A percentile compares a stretch with the other conserved stretches of the same genome.
Evolutionary conservation across 2,888 invertebrate genomes (phyloP).

Genomic region (Yponomeuta evonymella): DNA sequence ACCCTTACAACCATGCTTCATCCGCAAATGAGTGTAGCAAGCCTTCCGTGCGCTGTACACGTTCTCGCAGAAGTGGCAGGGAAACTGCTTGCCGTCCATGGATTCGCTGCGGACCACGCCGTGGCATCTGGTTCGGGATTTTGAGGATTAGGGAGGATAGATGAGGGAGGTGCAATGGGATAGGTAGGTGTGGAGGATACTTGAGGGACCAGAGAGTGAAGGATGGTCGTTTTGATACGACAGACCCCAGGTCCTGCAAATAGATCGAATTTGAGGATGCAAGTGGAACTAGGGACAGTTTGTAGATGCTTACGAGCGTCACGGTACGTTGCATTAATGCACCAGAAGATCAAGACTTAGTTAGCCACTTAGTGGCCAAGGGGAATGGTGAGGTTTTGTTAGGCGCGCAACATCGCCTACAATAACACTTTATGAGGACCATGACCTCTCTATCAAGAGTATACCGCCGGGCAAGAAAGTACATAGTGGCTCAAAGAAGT

Average conservation of each 20-base stretch:
- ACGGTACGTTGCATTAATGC: no score
- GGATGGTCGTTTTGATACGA: neutral
- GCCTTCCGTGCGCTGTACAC: slow-evolving; percentile 62
- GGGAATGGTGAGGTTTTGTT: no score
- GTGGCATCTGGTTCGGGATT: slow-evolving; percentile 45
- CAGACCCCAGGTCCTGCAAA: neutral
- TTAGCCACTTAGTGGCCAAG: no score
- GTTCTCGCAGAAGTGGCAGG: slow-evolving; percentile 67
- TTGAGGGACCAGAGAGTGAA: neutral
- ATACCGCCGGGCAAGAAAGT: no score
- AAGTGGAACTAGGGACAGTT: no score
- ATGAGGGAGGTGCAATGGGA: neutral
- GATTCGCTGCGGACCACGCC: slow-evolving; percentile 37
- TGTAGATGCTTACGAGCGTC: neutral
- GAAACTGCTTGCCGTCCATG: slow-evolving; percentile 48
- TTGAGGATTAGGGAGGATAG: slow-evolving; percentile 6
- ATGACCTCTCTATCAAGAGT: no score
- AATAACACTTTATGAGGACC: no score
- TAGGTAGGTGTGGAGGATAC: no score
- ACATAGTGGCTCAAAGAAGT: no score
- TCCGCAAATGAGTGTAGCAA: slow-evolving; percentile 63
- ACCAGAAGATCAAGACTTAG: no score
- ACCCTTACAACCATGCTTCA: slow-evolving; percentile 64
- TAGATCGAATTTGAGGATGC: neutral
- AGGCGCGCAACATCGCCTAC: no score